Evolutionary conservation across 1,140 invertebrate species (phyloP).

Genomic region (Solenopsis fugax): DNA sequence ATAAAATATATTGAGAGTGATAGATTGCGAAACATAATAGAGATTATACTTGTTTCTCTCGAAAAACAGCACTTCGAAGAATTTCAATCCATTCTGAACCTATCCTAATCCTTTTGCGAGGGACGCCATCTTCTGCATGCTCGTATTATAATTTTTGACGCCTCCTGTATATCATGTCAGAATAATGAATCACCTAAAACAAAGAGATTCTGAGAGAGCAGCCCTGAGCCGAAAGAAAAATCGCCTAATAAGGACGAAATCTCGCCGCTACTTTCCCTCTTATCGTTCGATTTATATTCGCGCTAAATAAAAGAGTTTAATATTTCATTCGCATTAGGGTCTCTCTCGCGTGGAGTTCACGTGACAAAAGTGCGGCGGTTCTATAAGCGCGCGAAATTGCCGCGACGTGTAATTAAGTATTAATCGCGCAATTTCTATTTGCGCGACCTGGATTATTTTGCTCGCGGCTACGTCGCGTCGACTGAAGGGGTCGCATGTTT

Average conservation of each 20-base stretch:
- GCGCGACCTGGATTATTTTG: constrained; percentile 50
- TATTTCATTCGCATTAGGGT: constrained; percentile 9
- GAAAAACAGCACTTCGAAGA: not conserved
- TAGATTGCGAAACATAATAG: not conserved
- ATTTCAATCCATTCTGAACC: not conserved
- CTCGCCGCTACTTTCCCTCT: not conserved
- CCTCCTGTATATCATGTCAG: not conserved
- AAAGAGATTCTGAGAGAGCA: not conserved
- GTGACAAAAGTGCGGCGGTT: constrained; percentile 29
- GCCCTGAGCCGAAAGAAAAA: not conserved
- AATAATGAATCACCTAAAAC: not conserved
- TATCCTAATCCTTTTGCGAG: not conserved
- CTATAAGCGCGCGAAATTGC: constrained; percentile 25
- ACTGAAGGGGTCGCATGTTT: not conserved
- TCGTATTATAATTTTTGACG: constrained; percentile 18
- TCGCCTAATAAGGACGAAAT: constrained; percentile 10
- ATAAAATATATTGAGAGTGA: not conserved
- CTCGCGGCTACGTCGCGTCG: not conserved
- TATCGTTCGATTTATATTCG: constrained; percentile 22
- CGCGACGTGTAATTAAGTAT: constrained; percentile 52
- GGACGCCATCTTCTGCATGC: not conserved
- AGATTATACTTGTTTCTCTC: not conserved
- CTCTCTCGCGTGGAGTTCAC: not conserved
- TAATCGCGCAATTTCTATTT: constrained; percentile 58
- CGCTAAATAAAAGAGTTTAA: constrained; percentile 7